Evolutionary conservation across 2,113 vertebrate species (phyloP).

Genomic region (Motacilla alba): DNA sequence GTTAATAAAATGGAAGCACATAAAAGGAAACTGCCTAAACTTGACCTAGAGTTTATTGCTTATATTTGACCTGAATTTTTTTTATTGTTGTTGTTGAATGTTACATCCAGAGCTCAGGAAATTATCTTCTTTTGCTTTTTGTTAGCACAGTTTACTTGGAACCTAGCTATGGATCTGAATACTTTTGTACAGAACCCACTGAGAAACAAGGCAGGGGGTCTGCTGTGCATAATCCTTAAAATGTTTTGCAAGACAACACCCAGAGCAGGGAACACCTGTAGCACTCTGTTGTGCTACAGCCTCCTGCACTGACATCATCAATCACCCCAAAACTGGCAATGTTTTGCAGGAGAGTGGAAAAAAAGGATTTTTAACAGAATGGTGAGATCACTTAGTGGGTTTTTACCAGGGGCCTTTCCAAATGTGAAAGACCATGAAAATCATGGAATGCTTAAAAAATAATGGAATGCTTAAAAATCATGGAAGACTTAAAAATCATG

Average conservation of each 20-base stretch:
- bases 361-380: neutral
- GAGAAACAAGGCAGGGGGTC: neutral
- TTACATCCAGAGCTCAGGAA: neutral
- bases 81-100: neutral
- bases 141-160: neutral
- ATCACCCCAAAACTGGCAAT: neutral
- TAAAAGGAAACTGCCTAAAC: conserved; percentile 21
- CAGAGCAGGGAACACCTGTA: neutral
- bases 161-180: neutral
- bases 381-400: neutral
- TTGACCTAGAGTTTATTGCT: neutral
- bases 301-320: neutral
- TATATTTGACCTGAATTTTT: neutral
- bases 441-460: neutral
- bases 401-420: neutral
- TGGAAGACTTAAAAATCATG: neutral
- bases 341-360: neutral
- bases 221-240: neutral
- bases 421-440: neutral
- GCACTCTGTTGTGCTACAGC: neutral
- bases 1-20: conserved; percentile 25
- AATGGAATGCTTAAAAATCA: neutral
- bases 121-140: neutral
- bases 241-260: neutral
- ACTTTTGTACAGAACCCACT: neutral